phyloP scores from a whole-genome alignment of 2,888 invertebrate species.

The Emesis russula region DNA sequence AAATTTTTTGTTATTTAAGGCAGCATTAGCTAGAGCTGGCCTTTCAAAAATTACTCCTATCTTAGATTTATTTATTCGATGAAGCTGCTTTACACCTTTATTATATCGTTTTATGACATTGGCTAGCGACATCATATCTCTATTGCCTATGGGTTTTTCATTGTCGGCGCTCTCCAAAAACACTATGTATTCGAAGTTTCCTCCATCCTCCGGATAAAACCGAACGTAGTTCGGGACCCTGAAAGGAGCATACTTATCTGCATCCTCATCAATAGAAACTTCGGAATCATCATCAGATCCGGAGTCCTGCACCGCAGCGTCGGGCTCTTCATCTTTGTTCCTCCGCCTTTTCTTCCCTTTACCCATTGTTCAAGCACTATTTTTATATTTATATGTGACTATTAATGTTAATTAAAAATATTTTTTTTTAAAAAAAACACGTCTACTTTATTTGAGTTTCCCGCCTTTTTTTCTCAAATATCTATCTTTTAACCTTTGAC shows the following conservation, averaged over 20 bases:
- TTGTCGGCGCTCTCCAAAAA: conserved; percentile 33
- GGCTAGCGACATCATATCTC: conserved; percentile 36
- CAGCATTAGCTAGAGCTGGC: conserved; percentile 34
- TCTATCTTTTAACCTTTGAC: too few relatives aligned
- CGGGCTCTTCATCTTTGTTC: not conserved
- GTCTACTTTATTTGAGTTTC: too few relatives aligned
- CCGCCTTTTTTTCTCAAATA: too few relatives aligned
- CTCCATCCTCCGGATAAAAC: conserved; percentile 34
- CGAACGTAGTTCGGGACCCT: conserved; percentile 23
- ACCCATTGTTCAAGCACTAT: not conserved
- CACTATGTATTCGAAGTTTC: conserved; percentile 33
- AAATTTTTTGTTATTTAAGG: conserved; percentile 17
- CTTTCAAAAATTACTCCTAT: conserved; percentile 43
- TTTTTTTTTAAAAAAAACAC: too few relatives aligned
- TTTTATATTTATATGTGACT: not conserved
- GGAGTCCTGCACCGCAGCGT: not conserved
- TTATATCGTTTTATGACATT: conserved; percentile 31
- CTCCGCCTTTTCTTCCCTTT: not conserved
- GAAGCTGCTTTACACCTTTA: conserved; percentile 39
- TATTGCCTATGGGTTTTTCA: conserved; percentile 25
- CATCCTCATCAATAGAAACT: not conserved
- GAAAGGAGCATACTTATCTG: conserved; percentile 16
- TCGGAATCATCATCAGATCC: conserved; percentile 9
- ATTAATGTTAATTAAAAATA: too few relatives aligned
- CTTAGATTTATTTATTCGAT: conserved; percentile 39